phyloP scores from a whole-genome alignment of 2,113 vertebrate genomes.

The Rhodinocichla rosea region DNA sequence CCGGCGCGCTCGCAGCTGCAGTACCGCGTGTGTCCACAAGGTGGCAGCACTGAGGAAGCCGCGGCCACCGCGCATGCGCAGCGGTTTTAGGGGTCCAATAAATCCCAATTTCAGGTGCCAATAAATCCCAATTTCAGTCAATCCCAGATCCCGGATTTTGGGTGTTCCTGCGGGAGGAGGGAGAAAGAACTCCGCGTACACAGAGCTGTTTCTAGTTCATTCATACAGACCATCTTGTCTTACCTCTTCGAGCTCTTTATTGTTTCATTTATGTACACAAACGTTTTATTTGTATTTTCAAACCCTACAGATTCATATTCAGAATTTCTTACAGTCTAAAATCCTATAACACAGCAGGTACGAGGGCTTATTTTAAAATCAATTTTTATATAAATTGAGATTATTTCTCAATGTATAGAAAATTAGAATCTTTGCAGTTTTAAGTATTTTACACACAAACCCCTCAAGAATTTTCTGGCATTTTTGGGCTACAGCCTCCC shows the following conservation, averaged over 20 bases:
- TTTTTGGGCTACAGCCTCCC: neutral
- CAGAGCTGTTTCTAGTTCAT: neutral
- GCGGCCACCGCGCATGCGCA: neutral
- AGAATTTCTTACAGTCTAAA: neutral
- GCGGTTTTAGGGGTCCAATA: neutral
- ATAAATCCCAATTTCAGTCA: too few relatives aligned
- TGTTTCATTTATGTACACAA: neutral
- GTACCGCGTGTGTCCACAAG: fast-evolving
- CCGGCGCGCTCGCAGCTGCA: neutral
- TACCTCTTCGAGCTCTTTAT: too few relatives aligned
- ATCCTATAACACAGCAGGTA: neutral
- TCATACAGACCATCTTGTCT: too few relatives aligned
- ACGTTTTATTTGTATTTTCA: neutral
- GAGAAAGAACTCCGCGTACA: too few relatives aligned
- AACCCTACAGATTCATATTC: neutral
- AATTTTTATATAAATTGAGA: neutral
- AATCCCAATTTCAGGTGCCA: too few relatives aligned
- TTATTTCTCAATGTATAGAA: neutral
- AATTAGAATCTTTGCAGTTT: neutral
- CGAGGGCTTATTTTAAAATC: fast-evolving
- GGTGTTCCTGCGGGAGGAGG: too few relatives aligned
- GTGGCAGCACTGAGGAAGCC: fast-evolving
- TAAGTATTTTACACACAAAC: neutral
- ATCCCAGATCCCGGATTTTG: neutral
- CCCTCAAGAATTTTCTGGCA: neutral